phyloP scores from a whole-genome alignment of 2,797 vertebrate genomes.

The Oophaga sylvatica region DNA sequence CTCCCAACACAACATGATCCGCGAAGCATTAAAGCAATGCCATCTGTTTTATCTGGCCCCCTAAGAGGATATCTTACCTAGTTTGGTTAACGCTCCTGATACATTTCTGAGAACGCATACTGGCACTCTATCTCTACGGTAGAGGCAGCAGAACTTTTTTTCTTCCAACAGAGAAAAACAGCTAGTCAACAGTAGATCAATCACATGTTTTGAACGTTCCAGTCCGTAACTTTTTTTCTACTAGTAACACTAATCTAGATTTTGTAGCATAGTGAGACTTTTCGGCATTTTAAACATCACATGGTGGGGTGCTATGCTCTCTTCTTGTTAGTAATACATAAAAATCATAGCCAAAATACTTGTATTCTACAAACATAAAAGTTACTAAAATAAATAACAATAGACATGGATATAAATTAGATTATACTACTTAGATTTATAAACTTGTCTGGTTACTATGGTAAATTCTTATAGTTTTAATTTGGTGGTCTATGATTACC shows the following conservation, averaged over 20 bases:
- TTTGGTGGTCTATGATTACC: neutral
- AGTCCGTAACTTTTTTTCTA: neutral
- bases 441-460: too few relatives aligned
- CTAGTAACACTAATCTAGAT: neutral
- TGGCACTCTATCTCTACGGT: neutral
- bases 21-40: neutral
- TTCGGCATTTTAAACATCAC: too few relatives aligned
- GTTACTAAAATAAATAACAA: too few relatives aligned
- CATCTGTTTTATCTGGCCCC: neutral
- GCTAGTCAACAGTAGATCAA: neutral
- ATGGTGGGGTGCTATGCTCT: neutral
- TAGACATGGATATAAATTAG: too few relatives aligned
- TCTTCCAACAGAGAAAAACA: neutral
- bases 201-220: neutral
- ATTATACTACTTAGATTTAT: too few relatives aligned
- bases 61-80: neutral
- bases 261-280: neutral
- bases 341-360: too few relatives aligned
- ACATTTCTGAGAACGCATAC: neutral
- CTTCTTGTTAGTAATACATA: neutral
- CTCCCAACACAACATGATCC: neutral
- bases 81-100: neutral
- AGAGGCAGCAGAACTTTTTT: neutral
- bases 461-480: neutral
- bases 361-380: too few relatives aligned